Percentiles rank a stretch among this genome's conserved stretches.
phyloP scores from a whole-genome alignment of 2,888 invertebrate species.

The Pseudoips prasinana region DNA sequence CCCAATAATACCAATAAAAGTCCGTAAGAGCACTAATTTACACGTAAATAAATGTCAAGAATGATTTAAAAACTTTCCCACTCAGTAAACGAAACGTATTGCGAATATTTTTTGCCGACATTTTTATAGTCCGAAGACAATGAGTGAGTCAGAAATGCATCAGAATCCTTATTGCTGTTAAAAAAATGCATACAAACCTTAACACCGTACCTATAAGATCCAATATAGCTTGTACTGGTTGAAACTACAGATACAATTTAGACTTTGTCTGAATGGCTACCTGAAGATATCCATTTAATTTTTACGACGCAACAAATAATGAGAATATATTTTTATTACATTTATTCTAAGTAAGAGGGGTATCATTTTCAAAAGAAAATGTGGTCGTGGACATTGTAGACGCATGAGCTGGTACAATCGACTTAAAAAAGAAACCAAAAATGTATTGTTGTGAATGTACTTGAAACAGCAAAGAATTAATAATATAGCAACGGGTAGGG shows the following conservation, averaged over 20 bases:
- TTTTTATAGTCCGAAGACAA: constrained; percentile 56
- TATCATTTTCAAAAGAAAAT: too few relatives aligned
- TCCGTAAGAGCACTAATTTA: too few relatives aligned
- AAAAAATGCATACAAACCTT: constrained; percentile 2
- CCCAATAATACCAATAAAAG: too few relatives aligned
- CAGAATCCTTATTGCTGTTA: constrained; percentile 1
- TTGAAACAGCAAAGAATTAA: too few relatives aligned
- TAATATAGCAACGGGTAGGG: too few relatives aligned
- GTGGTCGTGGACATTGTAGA: too few relatives aligned
- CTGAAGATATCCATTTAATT: constrained; percentile 26
- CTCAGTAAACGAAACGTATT: constrained; percentile 20
- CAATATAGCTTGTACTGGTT: constrained; percentile 3
- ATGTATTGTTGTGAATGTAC: too few relatives aligned
- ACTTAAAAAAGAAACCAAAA: too few relatives aligned
- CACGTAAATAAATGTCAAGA: constrained; percentile 7
- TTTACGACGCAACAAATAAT: constrained; percentile 35
- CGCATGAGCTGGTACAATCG: too few relatives aligned
- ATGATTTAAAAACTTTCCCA: constrained; percentile 21
- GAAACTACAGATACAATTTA: too few relatives aligned
- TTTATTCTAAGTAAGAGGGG: constrained; percentile 20
- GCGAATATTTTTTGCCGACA: constrained; percentile 54
- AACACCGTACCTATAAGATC: background rate
- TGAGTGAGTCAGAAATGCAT: constrained; percentile 42
- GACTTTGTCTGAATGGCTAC: constrained; percentile 14
- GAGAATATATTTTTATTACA: constrained; percentile 27